Conservation (phyloP, 2,797 vertebrate species). For the Bradypodion pumilum region DNA sequence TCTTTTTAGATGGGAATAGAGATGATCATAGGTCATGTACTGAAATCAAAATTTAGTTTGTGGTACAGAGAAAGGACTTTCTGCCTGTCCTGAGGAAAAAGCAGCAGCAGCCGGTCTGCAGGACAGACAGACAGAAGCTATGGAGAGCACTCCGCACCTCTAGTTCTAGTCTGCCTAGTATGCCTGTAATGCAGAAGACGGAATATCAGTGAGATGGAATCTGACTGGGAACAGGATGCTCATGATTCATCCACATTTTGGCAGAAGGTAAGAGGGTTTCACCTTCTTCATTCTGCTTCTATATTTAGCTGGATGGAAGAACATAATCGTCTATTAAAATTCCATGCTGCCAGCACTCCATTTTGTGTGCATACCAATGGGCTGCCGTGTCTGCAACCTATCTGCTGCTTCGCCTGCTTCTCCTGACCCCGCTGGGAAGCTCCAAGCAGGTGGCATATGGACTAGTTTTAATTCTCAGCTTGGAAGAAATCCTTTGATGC, state of each 20-base stretch:
- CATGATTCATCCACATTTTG: conserved; percentile 23
- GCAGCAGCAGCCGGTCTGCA: background rate
- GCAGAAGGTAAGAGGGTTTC: conserved; percentile 65
- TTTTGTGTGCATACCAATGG: conserved; percentile 22
- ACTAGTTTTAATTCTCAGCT: background rate
- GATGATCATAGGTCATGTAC: background rate
- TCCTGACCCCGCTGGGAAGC: conserved; percentile 5
- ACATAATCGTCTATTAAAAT: conserved; percentile 56
- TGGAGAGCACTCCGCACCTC: background rate
- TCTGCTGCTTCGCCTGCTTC: background rate
- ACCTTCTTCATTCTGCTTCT: conserved; percentile 68
- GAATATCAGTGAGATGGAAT: conserved; percentile 10
- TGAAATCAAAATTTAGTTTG: background rate
- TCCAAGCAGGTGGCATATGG: conserved; percentile 19
- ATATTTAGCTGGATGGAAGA: conserved; percentile 62
- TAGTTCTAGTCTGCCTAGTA: background rate
- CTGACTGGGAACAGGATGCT: conserved; percentile 7
- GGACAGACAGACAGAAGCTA: background rate
- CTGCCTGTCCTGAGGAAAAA: background rate
- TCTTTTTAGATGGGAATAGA: background rate
- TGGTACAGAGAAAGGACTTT: background rate
- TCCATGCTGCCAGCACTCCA: conserved; percentile 51
- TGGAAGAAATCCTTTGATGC: background rate
- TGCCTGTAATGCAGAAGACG: background rate
- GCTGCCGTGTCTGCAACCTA: conserved; percentile 7